Evolutionary conservation across 1,140 invertebrate genomes (phyloP), one percentile per base, ranked within the genome.

Genomic region (Zaprionus taronus): DNA sequence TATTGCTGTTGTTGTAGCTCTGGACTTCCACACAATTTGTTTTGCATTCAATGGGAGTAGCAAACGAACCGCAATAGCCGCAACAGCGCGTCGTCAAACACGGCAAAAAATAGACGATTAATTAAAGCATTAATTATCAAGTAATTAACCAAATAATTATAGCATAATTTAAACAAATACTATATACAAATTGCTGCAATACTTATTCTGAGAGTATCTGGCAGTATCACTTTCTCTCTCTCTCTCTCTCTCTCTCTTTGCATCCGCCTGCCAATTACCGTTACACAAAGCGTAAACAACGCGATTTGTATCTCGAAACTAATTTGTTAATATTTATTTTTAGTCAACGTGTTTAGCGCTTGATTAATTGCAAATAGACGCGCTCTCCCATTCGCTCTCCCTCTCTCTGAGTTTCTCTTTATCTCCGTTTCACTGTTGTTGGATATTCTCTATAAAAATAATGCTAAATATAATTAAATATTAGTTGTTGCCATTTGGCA

Each of bases 251-350:
- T 49, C 20, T 14, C 20, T 51, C 47, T 51, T 4, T 51, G 9
- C 17, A 20, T 5, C 20, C 5, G 17, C 11, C 12, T 51, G 9
- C 47, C 11, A 12, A 22, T 51, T 24, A 14, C 47, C 22, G 47
- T 51, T 22, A 24, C 47, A 49, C 47, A 49, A 47, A 44, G 34
- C 7, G n/a, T 14, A 49, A 56, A 26, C 20, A 71, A 71, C 15
- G 26, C 20, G 38, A 62, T 26, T 61, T 62, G 62, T 72, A 74
- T 79, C 69, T 78, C 47, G 41, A 62, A 70, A 80, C 89, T 89
- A 87, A 87, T 89, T 89, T 77, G 84, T 81, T 89, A 84, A 87
- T 84, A 81, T 84, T 87, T 87, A 87, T 87, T 87, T 87, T 90
- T 87, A 87, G 84, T 90, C 84, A 72, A 63, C 73, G 70, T 47